Conservation (phyloP, 2,888 invertebrate genomes). For the Gymnosoma rotundatum region DNA sequence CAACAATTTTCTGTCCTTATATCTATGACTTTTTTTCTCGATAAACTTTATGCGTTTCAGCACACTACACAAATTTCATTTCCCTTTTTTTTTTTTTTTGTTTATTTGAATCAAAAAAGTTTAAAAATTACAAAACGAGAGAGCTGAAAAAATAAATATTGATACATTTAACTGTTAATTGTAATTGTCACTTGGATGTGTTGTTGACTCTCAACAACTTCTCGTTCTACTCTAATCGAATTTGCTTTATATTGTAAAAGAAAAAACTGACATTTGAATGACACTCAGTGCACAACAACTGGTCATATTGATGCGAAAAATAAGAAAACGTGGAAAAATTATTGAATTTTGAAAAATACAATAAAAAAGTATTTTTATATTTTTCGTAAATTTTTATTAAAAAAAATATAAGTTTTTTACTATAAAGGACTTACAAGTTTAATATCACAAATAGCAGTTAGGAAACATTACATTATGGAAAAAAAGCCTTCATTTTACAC, state of each 20-base stretch:
- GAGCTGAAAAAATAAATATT: slow-evolving; percentile 19
- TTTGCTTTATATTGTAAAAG: slow-evolving; percentile 52
- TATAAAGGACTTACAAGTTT: no score
- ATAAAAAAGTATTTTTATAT: no score
- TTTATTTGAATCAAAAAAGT: neutral
- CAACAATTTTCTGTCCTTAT: neutral
- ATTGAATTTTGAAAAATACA: no score
- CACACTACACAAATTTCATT: no score
- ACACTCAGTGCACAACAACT: slow-evolving; percentile 50
- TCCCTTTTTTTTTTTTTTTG: neutral
- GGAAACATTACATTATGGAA: no score
- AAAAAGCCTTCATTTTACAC: no score
- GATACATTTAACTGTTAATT: slow-evolving; percentile 60
- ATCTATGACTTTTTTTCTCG: neutral
- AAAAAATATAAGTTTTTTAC: no score
- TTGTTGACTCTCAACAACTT: slow-evolving; percentile 60
- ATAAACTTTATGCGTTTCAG: neutral
- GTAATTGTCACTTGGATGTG: slow-evolving; percentile 63
- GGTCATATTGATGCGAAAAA: slow-evolving; percentile 22
- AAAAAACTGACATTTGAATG: slow-evolving; percentile 66
- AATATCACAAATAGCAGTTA: no score
- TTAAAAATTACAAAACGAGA: neutral
- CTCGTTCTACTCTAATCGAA: slow-evolving; percentile 64
- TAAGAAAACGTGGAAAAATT: slow-evolving; percentile 1
- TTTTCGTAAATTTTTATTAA: no score